Conservation (phyloP, 2,888 invertebrate genomes). For the Chrysolina haemoptera region DNA sequence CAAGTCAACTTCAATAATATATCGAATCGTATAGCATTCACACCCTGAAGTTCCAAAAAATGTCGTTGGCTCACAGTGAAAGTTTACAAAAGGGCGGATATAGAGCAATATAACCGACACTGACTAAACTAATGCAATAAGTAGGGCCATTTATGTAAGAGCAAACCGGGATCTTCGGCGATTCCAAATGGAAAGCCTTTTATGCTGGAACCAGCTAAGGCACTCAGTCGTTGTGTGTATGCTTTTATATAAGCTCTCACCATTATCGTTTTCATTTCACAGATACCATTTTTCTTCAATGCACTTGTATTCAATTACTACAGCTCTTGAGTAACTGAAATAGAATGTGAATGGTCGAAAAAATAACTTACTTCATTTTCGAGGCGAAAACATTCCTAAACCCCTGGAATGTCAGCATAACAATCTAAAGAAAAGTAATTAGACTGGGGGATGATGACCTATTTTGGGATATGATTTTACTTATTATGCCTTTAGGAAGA, state of each 20-base stretch:
- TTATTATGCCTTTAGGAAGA: no score
- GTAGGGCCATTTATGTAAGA: slow-evolving; percentile 64
- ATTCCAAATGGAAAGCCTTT: slow-evolving; percentile 63
- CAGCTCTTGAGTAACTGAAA: not conserved
- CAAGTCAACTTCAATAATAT: not conserved
- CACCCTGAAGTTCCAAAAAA: not conserved
- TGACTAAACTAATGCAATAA: slow-evolving; percentile 64
- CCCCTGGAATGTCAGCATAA: no score
- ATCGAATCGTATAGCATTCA: not conserved
- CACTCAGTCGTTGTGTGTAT: slow-evolving; percentile 53
- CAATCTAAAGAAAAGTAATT: no score
- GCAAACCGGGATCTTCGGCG: slow-evolving; percentile 63
- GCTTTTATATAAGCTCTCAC: slow-evolving; percentile 56
- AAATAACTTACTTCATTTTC: slow-evolving; percentile 1
- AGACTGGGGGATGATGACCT: no score
- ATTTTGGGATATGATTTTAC: no score
- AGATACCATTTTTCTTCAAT: slow-evolving; percentile 51
- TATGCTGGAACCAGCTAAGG: slow-evolving; percentile 56
- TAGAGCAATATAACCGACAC: slow-evolving; percentile 51
- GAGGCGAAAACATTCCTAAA: not conserved
- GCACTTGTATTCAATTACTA: slow-evolving; percentile 52
- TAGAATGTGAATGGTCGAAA: not conserved
- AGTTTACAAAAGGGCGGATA: slow-evolving; percentile 35
- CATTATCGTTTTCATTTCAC: slow-evolving; percentile 53
- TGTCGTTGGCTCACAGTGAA: slow-evolving; percentile 2